Base-by-base conservation (phyloP, 2,797 vertebrate species). In the Helicolenus hilgendorfi region DNA sequence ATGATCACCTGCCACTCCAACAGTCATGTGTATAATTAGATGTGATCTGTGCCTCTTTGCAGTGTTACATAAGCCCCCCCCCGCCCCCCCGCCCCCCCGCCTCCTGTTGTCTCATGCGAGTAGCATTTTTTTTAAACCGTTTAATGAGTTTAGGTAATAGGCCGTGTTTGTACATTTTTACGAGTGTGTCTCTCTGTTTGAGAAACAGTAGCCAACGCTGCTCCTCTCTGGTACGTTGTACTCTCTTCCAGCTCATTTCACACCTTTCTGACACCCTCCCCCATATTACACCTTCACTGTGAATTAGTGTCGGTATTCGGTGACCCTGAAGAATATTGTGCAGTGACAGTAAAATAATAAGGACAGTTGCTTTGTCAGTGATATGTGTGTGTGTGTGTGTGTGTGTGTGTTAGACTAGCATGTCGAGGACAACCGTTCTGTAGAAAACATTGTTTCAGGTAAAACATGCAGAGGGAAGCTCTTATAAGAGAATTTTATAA, bases 211-310 rank as follows among this genome's bases (percentile, higher is more conserved):
- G 49, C 18, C 49, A 53, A 53, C 18, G 18, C 7, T 53, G 24
- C 55, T 85, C n/a, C 10, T 69, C 60, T 83, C 3, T 36, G 58
- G 29, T 84, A 58, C 8, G 11, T 55, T 35, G 5, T 58, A 49
- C 59, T 85, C 59, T 56, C 56, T 75, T 83, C 84, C 67, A 62
- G 89, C 65, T 90, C 11, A 86, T 90, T 89, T 87, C 76, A 80
- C 84, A 88, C 74, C 83, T 89, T 55, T 79, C 72, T 92, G 84
- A 86, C 84, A 87, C 67, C 65, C 35, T 83, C 64, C 69, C 31
- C 64, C 84, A n/a, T n/a, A 49, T 56, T 63, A 35, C 60, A 92
- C 41, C 27, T 55, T 93, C 60, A 73, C 63, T 65, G 27, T 72
- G 59, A 68, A 83, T 92, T 81, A 89, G 71, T 18, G 22, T 64